Percentiles rank a stretch among this genome's conserved stretches.
These are phyloP conservation scores for Strix uralensis DNA, from an alignment of 2,113 vertebrate species.

Conservation along the genomic window DNA sequence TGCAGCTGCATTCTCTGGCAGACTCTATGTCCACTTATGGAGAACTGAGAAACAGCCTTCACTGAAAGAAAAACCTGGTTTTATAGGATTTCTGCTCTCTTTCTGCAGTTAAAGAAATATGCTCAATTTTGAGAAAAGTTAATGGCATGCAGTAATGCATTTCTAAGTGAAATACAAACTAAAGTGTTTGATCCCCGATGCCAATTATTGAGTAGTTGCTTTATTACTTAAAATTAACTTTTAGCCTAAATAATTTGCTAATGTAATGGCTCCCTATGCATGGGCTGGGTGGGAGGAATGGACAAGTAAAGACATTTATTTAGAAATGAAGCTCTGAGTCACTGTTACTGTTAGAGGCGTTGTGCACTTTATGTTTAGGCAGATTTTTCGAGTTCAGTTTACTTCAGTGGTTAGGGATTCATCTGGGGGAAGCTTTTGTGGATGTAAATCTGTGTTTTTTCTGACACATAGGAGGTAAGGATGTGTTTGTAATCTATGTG, in stretches of 20 bases:
- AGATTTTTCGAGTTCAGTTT: background rate
- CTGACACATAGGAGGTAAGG: background rate
- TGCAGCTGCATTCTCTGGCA: background rate
- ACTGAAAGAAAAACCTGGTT: background rate
- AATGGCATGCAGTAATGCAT: background rate
- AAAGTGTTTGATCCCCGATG: background rate
- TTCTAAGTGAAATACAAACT: background rate
- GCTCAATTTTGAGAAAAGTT: background rate
- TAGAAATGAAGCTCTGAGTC: background rate
- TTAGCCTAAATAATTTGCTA: background rate
- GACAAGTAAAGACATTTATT: background rate
- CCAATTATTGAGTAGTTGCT: background rate
- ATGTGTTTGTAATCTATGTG: background rate
- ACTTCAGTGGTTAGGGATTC: background rate
- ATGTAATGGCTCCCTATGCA: background rate
- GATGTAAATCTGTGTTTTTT: background rate
- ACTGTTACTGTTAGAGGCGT: background rate
- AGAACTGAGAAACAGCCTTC: background rate
- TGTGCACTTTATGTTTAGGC: background rate
- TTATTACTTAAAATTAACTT: background rate
- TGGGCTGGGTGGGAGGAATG: background rate
- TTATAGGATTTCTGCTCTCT: background rate
- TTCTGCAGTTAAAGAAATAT: background rate
- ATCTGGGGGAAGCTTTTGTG: background rate
- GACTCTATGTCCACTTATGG: background rate